Evolutionary conservation across 2,888 invertebrate species (phyloP).

Genomic region (Sesamia inferens): DNA sequence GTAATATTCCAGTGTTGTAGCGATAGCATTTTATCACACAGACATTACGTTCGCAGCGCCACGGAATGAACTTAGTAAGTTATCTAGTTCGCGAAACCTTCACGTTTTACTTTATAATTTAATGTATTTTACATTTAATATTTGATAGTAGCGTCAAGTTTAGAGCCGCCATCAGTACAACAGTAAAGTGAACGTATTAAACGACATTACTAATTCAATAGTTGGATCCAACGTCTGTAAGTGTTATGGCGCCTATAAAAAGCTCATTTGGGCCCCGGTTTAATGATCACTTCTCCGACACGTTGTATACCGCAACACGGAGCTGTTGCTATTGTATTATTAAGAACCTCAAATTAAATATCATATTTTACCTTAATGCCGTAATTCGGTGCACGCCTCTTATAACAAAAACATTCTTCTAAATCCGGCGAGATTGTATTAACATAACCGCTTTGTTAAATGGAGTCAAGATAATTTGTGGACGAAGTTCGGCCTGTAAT

Average conservation of each 20-base stretch:
- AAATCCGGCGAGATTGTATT: conserved; percentile 86
- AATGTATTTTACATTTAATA: conserved; percentile 73
- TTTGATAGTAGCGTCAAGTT: conserved; percentile 77
- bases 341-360: conserved; percentile 78
- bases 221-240: conserved; percentile 82
- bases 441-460: conserved; percentile 89
- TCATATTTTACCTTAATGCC: conserved; percentile 83
- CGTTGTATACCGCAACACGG: conserved; percentile 68
- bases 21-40: conserved; percentile 38
- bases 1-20: conserved; percentile 22
- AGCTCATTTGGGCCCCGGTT: conserved; percentile 80
- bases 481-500: conserved; percentile 89
- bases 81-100: conserved; percentile 38
- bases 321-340: conserved; percentile 72
- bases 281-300: conserved; percentile 79
- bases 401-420: conserved; percentile 86
- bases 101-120: conserved; percentile 58
- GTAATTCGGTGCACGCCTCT: conserved; percentile 81
- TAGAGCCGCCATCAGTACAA: conserved; percentile 71
- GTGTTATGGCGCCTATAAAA: conserved; percentile 84
- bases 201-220: conserved; percentile 84
- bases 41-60: conserved; percentile 13
- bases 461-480: conserved; percentile 90
- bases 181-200: conserved; percentile 81
- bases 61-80: conserved; percentile 42